phyloP scores from a whole-genome alignment of 1,140 invertebrate species.

The Papilio dardanus region DNA sequence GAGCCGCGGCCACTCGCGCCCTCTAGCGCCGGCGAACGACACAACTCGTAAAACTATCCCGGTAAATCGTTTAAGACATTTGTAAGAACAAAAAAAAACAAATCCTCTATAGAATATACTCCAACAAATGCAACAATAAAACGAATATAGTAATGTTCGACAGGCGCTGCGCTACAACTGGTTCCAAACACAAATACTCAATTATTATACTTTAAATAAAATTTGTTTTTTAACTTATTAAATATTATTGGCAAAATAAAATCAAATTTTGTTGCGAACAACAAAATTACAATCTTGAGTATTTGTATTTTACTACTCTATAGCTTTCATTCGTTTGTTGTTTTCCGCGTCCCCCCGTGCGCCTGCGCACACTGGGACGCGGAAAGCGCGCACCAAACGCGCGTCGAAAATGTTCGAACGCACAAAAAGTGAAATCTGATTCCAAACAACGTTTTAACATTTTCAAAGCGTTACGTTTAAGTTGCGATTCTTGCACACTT shows the following conservation, averaged over 20 bases:
- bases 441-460: conserved; percentile 51
- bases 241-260: conserved; percentile 56
- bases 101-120: conserved; percentile 72
- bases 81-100: conserved; percentile 61
- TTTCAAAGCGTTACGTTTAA: conserved; percentile 54
- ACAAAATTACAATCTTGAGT: conserved; percentile 63
- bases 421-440: conserved; percentile 65
- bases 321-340: conserved; percentile 41
- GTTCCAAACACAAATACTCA: conserved; percentile 77
- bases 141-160: conserved; percentile 67
- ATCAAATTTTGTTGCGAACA: conserved; percentile 52
- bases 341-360: conserved; percentile 22
- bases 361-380: conserved; percentile 22
- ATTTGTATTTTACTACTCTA: conserved; percentile 75
- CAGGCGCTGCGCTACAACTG: conserved; percentile 43
- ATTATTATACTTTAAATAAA: conserved; percentile 46
- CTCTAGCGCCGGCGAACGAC: conserved; percentile 26
- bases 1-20: conserved; percentile 50
- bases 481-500: conserved; percentile 47
- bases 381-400: conserved; percentile 36
- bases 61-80: conserved; percentile 52
- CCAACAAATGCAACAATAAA: conserved; percentile 80
- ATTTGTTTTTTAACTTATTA: conserved; percentile 42
- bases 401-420: conserved; percentile 55
- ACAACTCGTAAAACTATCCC: conserved; percentile 42